Percentiles rank a stretch among this genome's conserved stretches.
phyloP scores from a whole-genome alignment of 2,113 vertebrate species.

The Callionymus lyra region DNA sequence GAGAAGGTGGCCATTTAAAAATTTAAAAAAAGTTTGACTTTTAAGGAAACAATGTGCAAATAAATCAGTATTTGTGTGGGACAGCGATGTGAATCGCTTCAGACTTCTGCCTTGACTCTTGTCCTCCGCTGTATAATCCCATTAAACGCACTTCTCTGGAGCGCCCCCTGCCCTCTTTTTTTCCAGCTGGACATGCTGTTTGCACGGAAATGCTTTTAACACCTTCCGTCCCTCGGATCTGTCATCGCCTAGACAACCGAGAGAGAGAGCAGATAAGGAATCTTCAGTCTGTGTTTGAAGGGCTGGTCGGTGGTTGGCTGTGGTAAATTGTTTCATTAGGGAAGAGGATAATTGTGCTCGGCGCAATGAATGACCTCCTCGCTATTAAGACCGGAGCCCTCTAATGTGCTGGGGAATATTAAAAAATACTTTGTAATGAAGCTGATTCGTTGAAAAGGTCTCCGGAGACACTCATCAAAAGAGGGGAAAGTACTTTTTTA shows the following conservation, averaged over 20 bases:
- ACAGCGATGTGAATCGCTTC: no score
- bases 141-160: conserved; percentile 44
- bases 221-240: conserved; percentile 12
- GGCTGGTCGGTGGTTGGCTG: conserved; percentile 5
- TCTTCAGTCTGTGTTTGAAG: conserved; percentile 12
- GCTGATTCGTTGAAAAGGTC: conserved; percentile 23
- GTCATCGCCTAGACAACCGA: neutral
- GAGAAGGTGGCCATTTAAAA: no score
- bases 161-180: conserved; percentile 14
- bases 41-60: neutral
- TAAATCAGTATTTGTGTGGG: no score
- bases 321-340: conserved; percentile 22
- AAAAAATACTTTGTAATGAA: conserved; percentile 32
- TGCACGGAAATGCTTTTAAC: conserved; percentile 38
- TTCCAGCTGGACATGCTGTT: conserved; percentile 22
- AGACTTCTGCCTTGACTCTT: conserved; percentile 7
- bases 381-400: conserved; percentile 34
- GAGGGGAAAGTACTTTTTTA: conserved; percentile 7
- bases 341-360: conserved; percentile 48
- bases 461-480: conserved; percentile 25
- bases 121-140: conserved; percentile 32
- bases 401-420: conserved; percentile 31
- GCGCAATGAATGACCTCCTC: conserved; percentile 43
- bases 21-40: no score
- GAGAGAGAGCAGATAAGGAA: conserved; percentile 6